phyloP scores from a whole-genome alignment of 2,113 vertebrate genomes.

The Aegotheles bennettii region DNA sequence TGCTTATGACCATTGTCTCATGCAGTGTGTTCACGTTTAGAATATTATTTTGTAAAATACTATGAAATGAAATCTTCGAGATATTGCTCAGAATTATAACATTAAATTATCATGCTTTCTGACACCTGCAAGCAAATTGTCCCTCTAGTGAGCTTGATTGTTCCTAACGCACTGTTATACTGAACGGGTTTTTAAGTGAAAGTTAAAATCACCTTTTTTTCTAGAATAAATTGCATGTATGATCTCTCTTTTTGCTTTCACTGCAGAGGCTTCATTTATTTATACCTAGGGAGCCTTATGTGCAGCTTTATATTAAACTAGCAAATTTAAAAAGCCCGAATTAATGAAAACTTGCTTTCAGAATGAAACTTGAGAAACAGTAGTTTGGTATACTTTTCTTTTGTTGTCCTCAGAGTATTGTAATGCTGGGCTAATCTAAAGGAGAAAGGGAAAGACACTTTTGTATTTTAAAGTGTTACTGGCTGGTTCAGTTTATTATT shows the following conservation, averaged over 20 bases:
- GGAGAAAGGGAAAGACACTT: conserved; percentile 47
- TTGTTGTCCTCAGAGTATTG: conserved; percentile 24
- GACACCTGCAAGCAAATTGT: conserved; percentile 17
- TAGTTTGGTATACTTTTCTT: conserved; percentile 2
- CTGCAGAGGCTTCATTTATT: conserved; percentile 12
- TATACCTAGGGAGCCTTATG: conserved; percentile 27
- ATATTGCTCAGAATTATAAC: conserved; percentile 15
- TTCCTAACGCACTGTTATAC: conserved; percentile 24
- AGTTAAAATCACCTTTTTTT: conserved; percentile 32
- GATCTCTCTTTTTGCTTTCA: conserved; percentile 35
- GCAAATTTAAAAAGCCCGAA: conserved; percentile 10
- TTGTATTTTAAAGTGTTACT: conserved; percentile 67
- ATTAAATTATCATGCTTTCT: conserved; percentile 15
- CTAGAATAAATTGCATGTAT: conserved; percentile 50
- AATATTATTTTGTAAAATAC: conserved; percentile 12
- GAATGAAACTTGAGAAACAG: conserved; percentile 18
- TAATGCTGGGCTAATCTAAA: conserved; percentile 26
- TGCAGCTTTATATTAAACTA: conserved; percentile 47
- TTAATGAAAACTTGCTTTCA: not conserved
- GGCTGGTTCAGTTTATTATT: conserved; percentile 77
- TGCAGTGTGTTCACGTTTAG: conserved; percentile 32
- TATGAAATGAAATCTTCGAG: conserved; percentile 33
- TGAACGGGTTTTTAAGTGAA: not conserved
- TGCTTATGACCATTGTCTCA: not conserved
- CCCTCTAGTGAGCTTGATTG: conserved; percentile 45